Evolutionary conservation across 2,797 vertebrate species (phyloP), one percentile per base, ranked within the genome.

Genomic region (Liasis olivaceus): DNA sequence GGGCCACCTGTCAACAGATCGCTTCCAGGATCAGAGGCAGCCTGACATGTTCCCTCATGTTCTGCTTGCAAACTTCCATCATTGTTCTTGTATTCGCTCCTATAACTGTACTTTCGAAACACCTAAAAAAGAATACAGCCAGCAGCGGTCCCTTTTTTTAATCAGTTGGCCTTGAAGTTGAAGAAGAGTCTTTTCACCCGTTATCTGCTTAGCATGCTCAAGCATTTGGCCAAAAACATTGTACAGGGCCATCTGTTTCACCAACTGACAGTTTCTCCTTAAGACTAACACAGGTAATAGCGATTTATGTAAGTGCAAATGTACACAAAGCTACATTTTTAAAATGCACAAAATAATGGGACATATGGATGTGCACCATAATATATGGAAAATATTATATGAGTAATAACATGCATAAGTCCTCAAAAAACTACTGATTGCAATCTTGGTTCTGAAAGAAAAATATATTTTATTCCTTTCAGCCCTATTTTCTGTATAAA

Each of bases 401-500:
- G 22, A 62, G n/a, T 56, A 2, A 5, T 2, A 13, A 15, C 0
- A 13, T 13, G 22, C 15, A 0, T 6, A 42, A 42, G 22, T 63
- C 51, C 66, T 4, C 36, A 9, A 15, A 54, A 42, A 24, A 63
- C 59, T 90, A 69, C 92, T 84, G 0, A 5, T 28, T 24, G 8
- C 2, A 12, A 2, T 7, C 26, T 31, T 0, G 1, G 5, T 47
- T 59, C 93, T 31, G 2, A 28, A 42, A 77, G 88, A 91, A 94
- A 93, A 94, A 91, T 64, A 88, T 54, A 11, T 93, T 92, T 87
- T 88, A 17, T 87, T 20, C 17, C 85, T 77, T 91, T 95, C 93
- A 95, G 93, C 69, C 94, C 91, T 69, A 22, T 91, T 91, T 93
- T 91, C 92, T 51, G 51, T 56, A 87, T 66, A 92, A 94, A 96